Conservation (phyloP, 92 coral and sea anemone species). For the Umimayanthus chanpuru region DNA sequence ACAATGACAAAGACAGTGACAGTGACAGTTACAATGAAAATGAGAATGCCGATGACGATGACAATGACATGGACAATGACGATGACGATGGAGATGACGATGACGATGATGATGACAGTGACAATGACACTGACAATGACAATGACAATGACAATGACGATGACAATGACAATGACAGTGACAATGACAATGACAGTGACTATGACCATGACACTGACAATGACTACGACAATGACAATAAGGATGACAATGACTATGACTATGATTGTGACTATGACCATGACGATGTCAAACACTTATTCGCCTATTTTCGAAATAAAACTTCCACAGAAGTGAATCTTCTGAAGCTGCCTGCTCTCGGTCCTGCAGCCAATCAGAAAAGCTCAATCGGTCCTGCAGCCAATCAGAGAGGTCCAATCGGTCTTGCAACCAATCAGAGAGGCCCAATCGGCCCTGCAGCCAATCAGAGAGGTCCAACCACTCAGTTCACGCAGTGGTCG, state of each 20-base stretch:
- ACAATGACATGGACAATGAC: neutral
- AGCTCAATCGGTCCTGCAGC: slow-evolving; percentile 28
- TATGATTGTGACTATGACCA: too few species aligned
- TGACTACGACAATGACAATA: neutral
- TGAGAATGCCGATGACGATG: neutral
- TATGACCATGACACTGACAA: neutral
- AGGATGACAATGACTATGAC: neutral
- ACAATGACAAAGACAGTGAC: neutral
- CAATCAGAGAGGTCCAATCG: slow-evolving; percentile 39
- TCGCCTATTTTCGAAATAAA: neutral
- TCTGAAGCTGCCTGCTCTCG: neutral
- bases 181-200: neutral
- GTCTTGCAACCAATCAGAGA: too few species aligned
- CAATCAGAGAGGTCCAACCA: slow-evolving; percentile 37
- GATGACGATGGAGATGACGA: neutral
- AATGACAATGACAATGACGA: neutral
- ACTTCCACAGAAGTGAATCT: neutral
- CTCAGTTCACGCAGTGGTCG: slow-evolving; percentile 81
- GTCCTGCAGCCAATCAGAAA: too few species aligned
- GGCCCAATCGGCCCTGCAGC: neutral
- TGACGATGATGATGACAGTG: too few species aligned
- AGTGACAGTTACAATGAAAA: too few species aligned
- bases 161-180: neutral
- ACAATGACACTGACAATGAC: neutral
- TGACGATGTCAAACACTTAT: neutral